Evolutionary conservation across 2,113 vertebrate species (phyloP).

Genomic region (Catagonus wagneri): DNA sequence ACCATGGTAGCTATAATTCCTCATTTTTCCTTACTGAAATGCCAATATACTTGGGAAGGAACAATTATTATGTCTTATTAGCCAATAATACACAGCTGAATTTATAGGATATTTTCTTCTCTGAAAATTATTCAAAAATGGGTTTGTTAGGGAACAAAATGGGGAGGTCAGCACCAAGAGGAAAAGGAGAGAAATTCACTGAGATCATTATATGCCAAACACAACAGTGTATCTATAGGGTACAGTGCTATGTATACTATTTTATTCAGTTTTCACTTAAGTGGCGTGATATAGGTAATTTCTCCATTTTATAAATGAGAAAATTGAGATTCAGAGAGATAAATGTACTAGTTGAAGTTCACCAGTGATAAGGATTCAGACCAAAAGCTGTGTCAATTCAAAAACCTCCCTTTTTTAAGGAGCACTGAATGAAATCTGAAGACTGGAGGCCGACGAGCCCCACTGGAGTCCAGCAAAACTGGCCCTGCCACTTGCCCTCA

Average conservation of each 20-base stretch:
- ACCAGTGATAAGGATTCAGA: background rate
- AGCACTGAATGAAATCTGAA: background rate
- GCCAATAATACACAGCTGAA: background rate
- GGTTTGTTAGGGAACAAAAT: slow-evolving; percentile 1
- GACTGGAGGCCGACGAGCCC: background rate
- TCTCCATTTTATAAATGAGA: slow-evolving; percentile 39
- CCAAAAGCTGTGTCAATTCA: background rate
- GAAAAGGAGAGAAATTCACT: background rate
- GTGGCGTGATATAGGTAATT: background rate
- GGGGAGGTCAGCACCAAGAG: background rate
- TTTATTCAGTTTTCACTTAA: background rate
- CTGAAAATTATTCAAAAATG: background rate
- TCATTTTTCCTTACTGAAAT: slow-evolving; percentile 46
- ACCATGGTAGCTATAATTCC: background rate
- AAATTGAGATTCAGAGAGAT: background rate
- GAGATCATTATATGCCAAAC: background rate
- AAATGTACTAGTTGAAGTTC: background rate
- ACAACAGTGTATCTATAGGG: background rate
- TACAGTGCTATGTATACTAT: background rate
- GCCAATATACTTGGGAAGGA: slow-evolving; percentile 29
- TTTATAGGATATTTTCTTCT: slow-evolving; percentile 23
- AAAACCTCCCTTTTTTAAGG: background rate
- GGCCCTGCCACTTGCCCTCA: background rate
- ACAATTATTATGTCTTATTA: background rate
- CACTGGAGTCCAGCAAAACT: background rate